phyloP scores from a whole-genome alignment of 2,797 vertebrate species.

The Amniataba percoides region DNA sequence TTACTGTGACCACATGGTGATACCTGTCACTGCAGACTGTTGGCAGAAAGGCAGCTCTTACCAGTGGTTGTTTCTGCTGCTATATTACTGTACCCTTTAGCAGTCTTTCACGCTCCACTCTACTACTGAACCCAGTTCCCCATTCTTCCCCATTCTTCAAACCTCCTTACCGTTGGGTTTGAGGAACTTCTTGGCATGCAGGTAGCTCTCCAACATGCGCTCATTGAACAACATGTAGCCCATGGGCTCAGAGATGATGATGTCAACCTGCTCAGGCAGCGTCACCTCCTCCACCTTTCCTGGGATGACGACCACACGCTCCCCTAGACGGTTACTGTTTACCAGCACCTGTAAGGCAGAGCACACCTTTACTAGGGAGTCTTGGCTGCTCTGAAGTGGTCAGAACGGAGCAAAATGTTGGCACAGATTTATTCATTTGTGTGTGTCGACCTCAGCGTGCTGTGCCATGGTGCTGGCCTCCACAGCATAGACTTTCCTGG shows the following conservation, averaged over 20 bases:
- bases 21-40: not conserved
- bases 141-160: not conserved
- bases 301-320: slow-evolving; percentile 93
- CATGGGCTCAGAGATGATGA: slow-evolving; percentile 98
- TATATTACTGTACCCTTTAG: not conserved
- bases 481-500: slow-evolving; percentile 96
- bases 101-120: not conserved
- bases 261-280: slow-evolving; percentile 95
- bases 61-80: not conserved
- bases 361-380: not conserved
- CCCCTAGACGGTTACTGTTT: slow-evolving; percentile 94
- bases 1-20: no score
- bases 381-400: not conserved
- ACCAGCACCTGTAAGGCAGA: slow-evolving; percentile 88
- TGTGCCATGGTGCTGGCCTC: slow-evolving; percentile 98
- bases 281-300: slow-evolving; percentile 97
- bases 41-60: not conserved
- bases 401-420: not conserved
- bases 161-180: slow-evolving; percentile 90
- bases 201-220: slow-evolving; percentile 97
- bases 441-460: slow-evolving; percentile 90
- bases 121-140: no score
- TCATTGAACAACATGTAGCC: slow-evolving; percentile 99
- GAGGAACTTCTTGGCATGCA: slow-evolving; percentile 98
- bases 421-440: not conserved